Conservation (phyloP, 2,113 vertebrate genomes). For the Carlito syrichta region DNA sequence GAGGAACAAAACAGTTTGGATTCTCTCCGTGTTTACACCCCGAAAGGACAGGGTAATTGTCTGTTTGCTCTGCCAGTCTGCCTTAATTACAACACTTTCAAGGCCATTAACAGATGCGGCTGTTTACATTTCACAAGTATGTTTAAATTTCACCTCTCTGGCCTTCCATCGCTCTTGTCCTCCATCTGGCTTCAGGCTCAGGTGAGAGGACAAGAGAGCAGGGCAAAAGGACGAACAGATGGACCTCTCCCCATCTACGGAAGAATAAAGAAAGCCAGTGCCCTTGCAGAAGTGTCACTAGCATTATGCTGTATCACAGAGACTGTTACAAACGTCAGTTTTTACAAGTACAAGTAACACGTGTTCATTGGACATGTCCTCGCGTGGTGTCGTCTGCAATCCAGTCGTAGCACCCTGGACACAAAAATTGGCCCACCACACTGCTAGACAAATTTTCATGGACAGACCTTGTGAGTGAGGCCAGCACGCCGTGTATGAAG, state of each 20-base stretch:
- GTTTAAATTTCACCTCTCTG: neutral
- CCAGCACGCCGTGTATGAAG: neutral
- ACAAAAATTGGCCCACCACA: neutral
- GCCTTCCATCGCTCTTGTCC: neutral
- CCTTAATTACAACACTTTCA: conserved; percentile 53
- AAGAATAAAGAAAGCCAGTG: neutral
- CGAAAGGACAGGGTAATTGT: conserved; percentile 52
- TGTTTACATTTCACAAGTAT: conserved; percentile 3
- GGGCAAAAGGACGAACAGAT: neutral
- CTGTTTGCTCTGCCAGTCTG: conserved; percentile 55
- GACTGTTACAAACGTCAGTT: neutral
- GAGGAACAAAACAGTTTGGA: neutral
- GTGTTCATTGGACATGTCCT: neutral
- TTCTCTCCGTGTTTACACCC: conserved; percentile 25
- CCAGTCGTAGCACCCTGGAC: neutral
- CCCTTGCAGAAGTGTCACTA: neutral
- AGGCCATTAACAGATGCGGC: conserved; percentile 23
- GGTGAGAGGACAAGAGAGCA: neutral
- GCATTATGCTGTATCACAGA: neutral
- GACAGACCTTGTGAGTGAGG: neutral
- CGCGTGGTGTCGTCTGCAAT: neutral
- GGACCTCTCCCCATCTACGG: neutral
- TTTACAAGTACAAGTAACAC: neutral
- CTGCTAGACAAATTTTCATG: neutral
- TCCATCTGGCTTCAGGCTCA: neutral